Percentiles rank a stretch among this genome's conserved stretches.
phyloP scores from a whole-genome alignment of 2,888 invertebrate species.

The Mermis nigrescens region DNA sequence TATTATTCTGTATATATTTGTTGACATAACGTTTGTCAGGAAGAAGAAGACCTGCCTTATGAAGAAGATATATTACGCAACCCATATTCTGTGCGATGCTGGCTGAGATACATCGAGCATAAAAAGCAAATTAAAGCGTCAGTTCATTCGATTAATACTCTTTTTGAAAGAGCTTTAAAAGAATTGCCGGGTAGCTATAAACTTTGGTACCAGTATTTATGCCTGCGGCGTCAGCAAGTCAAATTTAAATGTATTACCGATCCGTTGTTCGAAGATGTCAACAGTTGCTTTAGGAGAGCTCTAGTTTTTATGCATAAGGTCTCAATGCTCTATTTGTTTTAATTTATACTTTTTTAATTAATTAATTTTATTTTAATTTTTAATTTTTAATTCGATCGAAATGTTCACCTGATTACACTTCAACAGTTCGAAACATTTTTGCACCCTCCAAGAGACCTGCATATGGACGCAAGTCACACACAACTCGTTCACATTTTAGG shows the following conservation, averaged over 20 bases:
- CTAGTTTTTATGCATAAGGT: slow-evolving; percentile 94
- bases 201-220: slow-evolving; percentile 86
- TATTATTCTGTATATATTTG: too few relatives aligned
- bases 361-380: too few relatives aligned
- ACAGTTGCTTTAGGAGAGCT: slow-evolving; percentile 84
- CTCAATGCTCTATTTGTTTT: slow-evolving; percentile 7
- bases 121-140: slow-evolving; percentile 55
- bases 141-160: slow-evolving; percentile 60
- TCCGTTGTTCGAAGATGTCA: slow-evolving; percentile 70
- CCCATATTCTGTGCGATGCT: slow-evolving; percentile 90
- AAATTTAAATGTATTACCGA: slow-evolving; percentile 58
- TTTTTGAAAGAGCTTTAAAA: slow-evolving; percentile 85
- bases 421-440: too few relatives aligned
- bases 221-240: slow-evolving; percentile 61
- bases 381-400: too few relatives aligned
- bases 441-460: too few relatives aligned
- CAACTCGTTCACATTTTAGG: too few relatives aligned
- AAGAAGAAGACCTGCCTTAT: slow-evolving; percentile 82
- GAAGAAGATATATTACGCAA: slow-evolving; percentile 95
- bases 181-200: slow-evolving; percentile 91
- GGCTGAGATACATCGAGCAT: slow-evolving; percentile 91
- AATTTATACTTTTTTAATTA: slow-evolving; percentile 6
- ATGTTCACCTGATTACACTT: too few relatives aligned
- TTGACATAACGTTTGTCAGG: too few relatives aligned
- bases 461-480: too few relatives aligned